Evolutionary conservation across 1,140 invertebrate species (phyloP), one percentile per base, ranked within the genome.

Genomic region (Physella acuta): DNA sequence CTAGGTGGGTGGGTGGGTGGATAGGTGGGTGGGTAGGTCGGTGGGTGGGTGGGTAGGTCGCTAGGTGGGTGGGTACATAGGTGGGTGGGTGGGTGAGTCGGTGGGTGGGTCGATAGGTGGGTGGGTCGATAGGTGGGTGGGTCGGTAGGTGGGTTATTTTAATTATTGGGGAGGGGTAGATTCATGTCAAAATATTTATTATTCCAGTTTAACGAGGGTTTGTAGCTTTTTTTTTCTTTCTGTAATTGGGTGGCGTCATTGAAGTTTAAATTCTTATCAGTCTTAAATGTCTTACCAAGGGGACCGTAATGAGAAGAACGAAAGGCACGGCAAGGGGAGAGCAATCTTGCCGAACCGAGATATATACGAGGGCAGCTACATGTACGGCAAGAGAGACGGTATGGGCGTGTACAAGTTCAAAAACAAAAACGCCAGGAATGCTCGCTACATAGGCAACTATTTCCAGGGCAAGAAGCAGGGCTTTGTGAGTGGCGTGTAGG

Each of bases 301-400:
- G 1, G 66, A 68, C n/a, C 53, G 66, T 20, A 68, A 68, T 51
- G 66, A 68, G 37, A 68, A 39, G 30, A 49, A 59, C 36, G 66
- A 68, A 34, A 53, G 66, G 0, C 66, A 68, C n/a, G 66, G 66
- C 11, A 24, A 53, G 33, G 66, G 66, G 2, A 68, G 31, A 14
- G 56, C 66, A n/a, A 31, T 68, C 28, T 30, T 68, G 3, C 66
- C 66, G 1, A 68, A 68, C 56, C 53, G 36, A 33, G 66, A 68
- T 24, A 28, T 60, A 1, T 68, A 60, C 28, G 66, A 68, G 14
- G 66, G 66, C 8, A 44, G 44, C 37, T 68, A 68, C 51, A 59
- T 68, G 56, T 44, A 44, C n/a, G 66, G 66, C 56, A 68, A 60
- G 31, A 37, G 66, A 24, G 66, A 68, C 37, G 66, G 66, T 0